Base-by-base conservation (phyloP, 2,888 invertebrate species). In the Aradus depressus region DNA sequence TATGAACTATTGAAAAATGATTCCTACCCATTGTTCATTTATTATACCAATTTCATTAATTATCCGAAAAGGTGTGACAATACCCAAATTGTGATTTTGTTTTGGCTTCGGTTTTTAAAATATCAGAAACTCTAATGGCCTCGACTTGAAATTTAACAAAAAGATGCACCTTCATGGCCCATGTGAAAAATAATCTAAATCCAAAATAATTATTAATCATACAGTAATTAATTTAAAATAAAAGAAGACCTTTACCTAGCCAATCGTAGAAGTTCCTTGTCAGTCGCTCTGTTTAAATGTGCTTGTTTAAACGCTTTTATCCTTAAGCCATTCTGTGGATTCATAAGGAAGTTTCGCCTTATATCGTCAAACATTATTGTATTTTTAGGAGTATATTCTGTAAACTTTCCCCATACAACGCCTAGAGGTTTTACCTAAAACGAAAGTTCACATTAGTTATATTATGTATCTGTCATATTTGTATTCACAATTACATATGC, bases 331-430 rank as follows among this genome's bases (percentile, higher is more conserved):
- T 85, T 89, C 62, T 87, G 86, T 0, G 95, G 95, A 68, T 97
- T 97, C 95, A 97, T 95, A 32, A 95, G 77, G 64, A 97, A 97
- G 69, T 97, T 97, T 60, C 93, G 74, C 49, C 93, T 74, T 32
- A 95, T 85, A 63, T 97, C 96, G 65, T 97, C 96, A 62, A 97
- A 89, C 95, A 97, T 97, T 57, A 97, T 92, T 0, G 95, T 96
- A 67, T 97, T 97, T 64, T 84, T 85, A 0, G 84, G 72, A 42
- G 77, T 83, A 69, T 88, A 96, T 64, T 93, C 88, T 1, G 82
- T 76, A 65, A 81, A 95, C 64, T 91, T 88, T 12, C 93, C 95
- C 96, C 96, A 97, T 57, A 97, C 92, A 0, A 97, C 89, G 4
- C 91, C 93, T 51, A 97, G 70, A 0, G 96, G 95, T 72, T 96